Percentiles rank a stretch among this genome's conserved stretches.
These are phyloP conservation scores for Burhinus oedicnemus DNA, from an alignment of 2,113 vertebrate genomes.

Conservation along the genomic window DNA sequence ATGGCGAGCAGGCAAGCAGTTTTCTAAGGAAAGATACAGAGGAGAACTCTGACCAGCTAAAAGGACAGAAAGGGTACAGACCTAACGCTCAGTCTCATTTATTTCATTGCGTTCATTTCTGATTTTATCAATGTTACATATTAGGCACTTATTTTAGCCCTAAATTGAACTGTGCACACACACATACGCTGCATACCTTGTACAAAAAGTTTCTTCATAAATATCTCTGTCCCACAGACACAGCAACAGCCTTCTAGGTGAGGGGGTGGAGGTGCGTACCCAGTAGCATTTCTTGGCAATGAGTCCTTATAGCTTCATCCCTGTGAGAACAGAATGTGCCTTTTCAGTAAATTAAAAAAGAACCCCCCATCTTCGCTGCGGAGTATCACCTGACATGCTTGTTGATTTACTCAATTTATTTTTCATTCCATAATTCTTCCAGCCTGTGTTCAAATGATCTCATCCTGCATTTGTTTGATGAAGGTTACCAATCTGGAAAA, in stretches of 20 bases:
- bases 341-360: conserved; percentile 49
- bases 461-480: conserved; percentile 31
- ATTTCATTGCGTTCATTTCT: background rate
- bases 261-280: background rate
- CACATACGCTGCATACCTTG: background rate
- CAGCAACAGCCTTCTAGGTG: background rate
- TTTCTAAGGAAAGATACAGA: background rate
- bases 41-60: background rate
- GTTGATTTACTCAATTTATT: conserved; percentile 46
- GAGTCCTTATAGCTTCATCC: background rate
- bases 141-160: background rate
- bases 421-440: conserved; percentile 28
- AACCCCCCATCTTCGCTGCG: background rate
- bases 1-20: background rate
- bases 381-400: background rate
- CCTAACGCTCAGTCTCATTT: background rate
- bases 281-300: background rate
- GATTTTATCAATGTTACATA: background rate
- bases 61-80: background rate
- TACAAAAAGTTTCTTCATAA: background rate
- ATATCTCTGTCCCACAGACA: background rate
- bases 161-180: background rate
- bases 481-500: conserved; percentile 44
- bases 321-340: background rate
- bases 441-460: conserved; percentile 2